Conservation (phyloP, 2,797 vertebrate genomes). For the Ibycter americanus region DNA sequence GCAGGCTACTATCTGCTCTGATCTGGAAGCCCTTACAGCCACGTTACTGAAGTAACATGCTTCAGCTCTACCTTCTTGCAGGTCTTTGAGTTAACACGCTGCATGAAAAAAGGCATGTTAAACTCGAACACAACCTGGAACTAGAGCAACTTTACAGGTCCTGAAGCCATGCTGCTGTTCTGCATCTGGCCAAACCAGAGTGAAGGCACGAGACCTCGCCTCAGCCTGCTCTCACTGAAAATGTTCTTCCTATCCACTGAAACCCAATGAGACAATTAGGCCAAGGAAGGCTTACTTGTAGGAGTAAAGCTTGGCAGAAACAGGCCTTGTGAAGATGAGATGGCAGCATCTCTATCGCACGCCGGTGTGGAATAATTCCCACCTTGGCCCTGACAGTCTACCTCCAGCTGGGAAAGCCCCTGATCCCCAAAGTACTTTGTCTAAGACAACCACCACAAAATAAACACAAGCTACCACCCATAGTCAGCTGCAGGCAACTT, state of each 20-base stretch:
- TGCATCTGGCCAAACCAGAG: neutral
- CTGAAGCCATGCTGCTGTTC: neutral
- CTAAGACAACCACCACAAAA: neutral
- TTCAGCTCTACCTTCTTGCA: neutral
- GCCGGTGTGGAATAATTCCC: constrained; percentile 19
- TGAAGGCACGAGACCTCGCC: neutral
- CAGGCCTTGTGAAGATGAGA: neutral
- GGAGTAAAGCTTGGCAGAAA: neutral
- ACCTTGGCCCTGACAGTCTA: neutral
- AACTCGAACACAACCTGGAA: neutral
- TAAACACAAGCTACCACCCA: neutral
- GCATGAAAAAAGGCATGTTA: neutral
- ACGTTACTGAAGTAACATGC: neutral
- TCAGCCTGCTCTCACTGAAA: neutral
- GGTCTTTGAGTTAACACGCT: neutral
- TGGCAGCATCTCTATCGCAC: neutral
- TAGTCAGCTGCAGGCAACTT: constrained; percentile 5
- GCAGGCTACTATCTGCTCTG: neutral
- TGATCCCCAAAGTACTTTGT: neutral
- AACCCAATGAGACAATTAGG: neutral
- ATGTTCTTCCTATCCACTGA: neutral
- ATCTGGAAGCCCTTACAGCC: neutral
- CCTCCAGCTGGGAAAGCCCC: constrained; percentile 47
- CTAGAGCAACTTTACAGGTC: neutral
- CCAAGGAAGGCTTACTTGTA: neutral